phyloP scores from a whole-genome alignment of 1,140 invertebrate genomes.

The Pseudomyrmex pallidus region DNA sequence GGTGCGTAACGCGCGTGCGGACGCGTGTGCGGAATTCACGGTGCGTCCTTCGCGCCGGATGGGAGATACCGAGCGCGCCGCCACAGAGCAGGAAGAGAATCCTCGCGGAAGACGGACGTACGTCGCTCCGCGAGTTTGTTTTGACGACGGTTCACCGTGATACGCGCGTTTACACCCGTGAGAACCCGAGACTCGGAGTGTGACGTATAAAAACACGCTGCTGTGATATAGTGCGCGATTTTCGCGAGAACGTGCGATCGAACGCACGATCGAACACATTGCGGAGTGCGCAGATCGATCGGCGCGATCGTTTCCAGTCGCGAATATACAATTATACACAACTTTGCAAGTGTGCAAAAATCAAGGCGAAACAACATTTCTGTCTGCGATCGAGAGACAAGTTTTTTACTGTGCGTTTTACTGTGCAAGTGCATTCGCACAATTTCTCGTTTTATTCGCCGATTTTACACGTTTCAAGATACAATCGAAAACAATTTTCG shows the following conservation, averaged over 20 bases:
- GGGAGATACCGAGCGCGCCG: conserved; percentile 54
- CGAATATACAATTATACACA: neutral
- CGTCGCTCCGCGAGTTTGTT: conserved; percentile 42
- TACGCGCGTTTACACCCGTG: conserved; percentile 39
- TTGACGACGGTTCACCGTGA: conserved; percentile 51
- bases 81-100: conserved; percentile 40
- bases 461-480: neutral
- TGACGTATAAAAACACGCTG: conserved; percentile 27
- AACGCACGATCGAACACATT: conserved; percentile 6
- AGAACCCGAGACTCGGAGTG: conserved; percentile 34
- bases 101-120: conserved; percentile 40
- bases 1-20: neutral
- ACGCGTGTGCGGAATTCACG: conserved; percentile 27
- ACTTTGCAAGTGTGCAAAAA: neutral
- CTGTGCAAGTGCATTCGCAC: neutral
- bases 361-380: too few relatives aligned
- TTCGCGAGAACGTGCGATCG: conserved; percentile 16
- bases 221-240: conserved; percentile 25
- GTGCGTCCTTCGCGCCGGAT: conserved; percentile 45
- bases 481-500: neutral
- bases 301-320: neutral
- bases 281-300: neutral
- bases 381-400: too few relatives aligned
- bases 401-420: neutral
- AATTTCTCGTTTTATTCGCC: neutral